These are phyloP conservation scores for Podiceps cristatus DNA, from an alignment of 2,113 vertebrate species.

Conservation along the genomic window DNA sequence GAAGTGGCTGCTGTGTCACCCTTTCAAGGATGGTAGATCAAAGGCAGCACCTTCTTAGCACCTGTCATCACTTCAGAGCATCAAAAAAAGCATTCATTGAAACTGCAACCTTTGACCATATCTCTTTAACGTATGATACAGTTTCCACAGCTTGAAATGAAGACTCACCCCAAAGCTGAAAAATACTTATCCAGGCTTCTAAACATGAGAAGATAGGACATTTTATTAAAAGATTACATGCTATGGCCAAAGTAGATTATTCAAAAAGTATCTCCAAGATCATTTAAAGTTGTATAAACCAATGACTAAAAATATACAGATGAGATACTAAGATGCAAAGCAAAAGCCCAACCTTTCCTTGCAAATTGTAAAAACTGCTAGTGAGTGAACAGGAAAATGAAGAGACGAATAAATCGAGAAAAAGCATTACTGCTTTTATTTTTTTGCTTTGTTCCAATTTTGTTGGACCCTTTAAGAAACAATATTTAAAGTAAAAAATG, in stretches of 20 bases:
- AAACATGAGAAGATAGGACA: rapidly evolving
- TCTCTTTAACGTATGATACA: background rate
- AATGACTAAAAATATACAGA: background rate
- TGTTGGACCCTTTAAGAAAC: background rate
- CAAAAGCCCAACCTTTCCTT: background rate
- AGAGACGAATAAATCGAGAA: background rate
- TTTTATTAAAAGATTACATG: background rate
- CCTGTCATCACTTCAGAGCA: background rate
- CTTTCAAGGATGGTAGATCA: background rate
- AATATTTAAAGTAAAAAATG: background rate
- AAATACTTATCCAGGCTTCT: background rate
- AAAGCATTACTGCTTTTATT: background rate
- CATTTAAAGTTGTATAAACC: background rate
- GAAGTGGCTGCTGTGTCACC: background rate
- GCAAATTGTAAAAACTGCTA: background rate
- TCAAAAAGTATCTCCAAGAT: background rate
- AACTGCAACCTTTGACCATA: rapidly evolving
- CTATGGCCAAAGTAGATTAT: background rate
- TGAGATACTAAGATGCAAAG: background rate
- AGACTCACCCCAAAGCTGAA: background rate
- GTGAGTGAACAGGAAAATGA: background rate
- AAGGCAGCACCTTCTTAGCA: background rate
- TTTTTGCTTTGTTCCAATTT: background rate
- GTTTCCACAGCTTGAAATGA: background rate
- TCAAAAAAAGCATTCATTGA: background rate